phyloP scores from a whole-genome alignment of 1,140 invertebrate species.

The Octopus bimaculoides region DNA sequence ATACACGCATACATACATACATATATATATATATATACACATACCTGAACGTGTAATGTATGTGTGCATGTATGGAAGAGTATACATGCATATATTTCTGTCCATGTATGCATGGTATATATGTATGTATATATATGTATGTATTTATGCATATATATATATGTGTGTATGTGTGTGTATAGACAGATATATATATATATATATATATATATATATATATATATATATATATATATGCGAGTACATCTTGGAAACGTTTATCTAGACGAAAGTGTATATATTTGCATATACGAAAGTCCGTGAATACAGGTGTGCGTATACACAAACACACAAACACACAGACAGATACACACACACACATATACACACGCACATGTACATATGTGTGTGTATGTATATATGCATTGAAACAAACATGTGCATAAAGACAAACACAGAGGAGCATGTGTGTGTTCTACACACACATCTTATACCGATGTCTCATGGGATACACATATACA shows the following conservation, averaged over 20 bases:
- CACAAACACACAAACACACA: not conserved
- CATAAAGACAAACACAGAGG: too few species aligned
- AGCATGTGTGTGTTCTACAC: too few species aligned
- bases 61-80: not conserved
- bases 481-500: too few species aligned
- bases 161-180: not conserved
- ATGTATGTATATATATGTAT: not conserved
- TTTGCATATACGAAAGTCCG: not conserved
- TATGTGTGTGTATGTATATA: not conserved
- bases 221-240: constrained; percentile 1
- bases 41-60: not conserved
- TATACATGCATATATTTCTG: not conserved
- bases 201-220: not conserved
- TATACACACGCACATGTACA: not conserved
- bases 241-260: too few species aligned
- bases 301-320: not conserved
- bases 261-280: not conserved
- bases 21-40: not conserved
- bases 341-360: not conserved
- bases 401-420: not conserved
- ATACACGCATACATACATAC: not conserved
- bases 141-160: not conserved
- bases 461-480: too few species aligned
- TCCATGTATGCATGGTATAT: not conserved
- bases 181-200: not conserved